These are phyloP conservation scores for Danio aesculapii DNA, from an alignment of 2,797 vertebrate species.

Conservation along the genomic window DNA sequence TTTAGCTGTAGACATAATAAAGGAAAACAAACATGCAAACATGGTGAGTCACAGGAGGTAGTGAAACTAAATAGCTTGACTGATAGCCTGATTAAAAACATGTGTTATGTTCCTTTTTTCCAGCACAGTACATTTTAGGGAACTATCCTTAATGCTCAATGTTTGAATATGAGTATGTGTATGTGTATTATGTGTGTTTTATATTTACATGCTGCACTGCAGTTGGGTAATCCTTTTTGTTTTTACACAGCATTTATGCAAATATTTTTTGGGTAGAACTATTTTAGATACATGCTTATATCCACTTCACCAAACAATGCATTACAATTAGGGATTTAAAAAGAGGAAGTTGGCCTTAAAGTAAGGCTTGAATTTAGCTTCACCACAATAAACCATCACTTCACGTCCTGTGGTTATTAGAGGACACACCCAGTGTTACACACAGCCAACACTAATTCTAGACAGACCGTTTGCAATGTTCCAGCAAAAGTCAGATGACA, in stretches of 20 bases:
- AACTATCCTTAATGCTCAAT: neutral
- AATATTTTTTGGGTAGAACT: conserved; percentile 9
- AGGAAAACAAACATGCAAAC: conserved; percentile 6
- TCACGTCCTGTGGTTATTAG: neutral
- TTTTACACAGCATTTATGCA: conserved; percentile 11
- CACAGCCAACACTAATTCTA: neutral
- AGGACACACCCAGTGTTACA: neutral
- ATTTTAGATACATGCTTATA: neutral
- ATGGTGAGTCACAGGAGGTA: conserved; percentile 36
- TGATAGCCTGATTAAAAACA: conserved; percentile 8
- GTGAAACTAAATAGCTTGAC: conserved; percentile 12
- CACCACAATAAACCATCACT: neutral
- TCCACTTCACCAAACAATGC: conserved; percentile 18
- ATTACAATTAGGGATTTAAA: conserved; percentile 29
- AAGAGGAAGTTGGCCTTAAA: conserved; percentile 46
- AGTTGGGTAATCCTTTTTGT: neutral
- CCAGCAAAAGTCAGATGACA: neutral
- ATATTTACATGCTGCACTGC: neutral
- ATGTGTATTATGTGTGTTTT: neutral
- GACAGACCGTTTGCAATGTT: neutral
- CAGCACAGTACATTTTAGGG: neutral
- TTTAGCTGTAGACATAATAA: neutral
- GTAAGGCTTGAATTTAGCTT: neutral
- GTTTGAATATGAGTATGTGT: neutral
- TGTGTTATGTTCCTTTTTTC: neutral